These are phyloP conservation scores for Sarcophaga bullata DNA, from an alignment of 1,140 invertebrate species.

Conservation along the genomic window DNA sequence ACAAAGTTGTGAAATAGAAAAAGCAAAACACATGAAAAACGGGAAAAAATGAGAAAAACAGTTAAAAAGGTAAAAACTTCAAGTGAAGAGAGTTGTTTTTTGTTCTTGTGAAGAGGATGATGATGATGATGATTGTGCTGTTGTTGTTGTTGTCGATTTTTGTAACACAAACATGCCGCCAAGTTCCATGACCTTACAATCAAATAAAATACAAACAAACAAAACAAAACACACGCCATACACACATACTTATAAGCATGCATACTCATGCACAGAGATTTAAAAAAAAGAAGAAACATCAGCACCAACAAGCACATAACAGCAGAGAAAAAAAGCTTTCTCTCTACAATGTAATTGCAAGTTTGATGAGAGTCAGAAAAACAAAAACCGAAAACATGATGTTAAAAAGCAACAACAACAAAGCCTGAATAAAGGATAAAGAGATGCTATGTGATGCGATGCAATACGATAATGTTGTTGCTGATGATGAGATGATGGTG, in stretches of 20 bases:
- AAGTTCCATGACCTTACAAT: constrained; percentile 39
- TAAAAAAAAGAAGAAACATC: constrained; percentile 3
- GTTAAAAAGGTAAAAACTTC: constrained; percentile 20
- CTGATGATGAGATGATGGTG: no score
- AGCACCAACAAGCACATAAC: constrained; percentile 29
- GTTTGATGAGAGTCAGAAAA: background rate
- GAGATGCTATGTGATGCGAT: no score
- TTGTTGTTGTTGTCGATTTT: constrained; percentile 7
- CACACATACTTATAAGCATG: no score
- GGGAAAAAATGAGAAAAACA: background rate
- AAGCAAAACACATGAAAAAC: background rate
- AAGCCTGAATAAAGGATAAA: no score
- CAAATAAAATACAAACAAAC: constrained; percentile 36
- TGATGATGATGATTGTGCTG: background rate
- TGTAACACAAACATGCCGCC: constrained; percentile 39
- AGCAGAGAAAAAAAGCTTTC: background rate
- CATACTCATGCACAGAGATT: no score
- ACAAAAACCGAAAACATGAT: no score
- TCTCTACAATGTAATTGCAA: constrained; percentile 17
- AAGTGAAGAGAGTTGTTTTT: constrained; percentile 28
- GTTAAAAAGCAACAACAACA: no score
- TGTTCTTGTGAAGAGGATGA: background rate
- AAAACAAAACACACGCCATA: background rate
- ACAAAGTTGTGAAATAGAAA: background rate
- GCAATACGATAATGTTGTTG: no score